Evolutionary conservation across 2,888 invertebrate species (phyloP), one percentile per base, ranked within the genome.

Genomic region (Automeris io): DNA sequence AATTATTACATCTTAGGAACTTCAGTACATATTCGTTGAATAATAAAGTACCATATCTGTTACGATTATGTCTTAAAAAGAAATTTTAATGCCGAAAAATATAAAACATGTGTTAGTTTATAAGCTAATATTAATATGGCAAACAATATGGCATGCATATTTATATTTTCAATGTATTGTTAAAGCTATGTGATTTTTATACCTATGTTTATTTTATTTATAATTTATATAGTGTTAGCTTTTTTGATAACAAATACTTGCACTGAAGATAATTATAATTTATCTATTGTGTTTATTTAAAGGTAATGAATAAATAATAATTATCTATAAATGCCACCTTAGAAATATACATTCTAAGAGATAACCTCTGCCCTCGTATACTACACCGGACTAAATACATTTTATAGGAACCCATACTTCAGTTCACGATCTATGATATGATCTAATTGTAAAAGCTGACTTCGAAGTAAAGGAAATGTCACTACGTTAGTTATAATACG

Each of bases 371-470:
- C 53, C 45, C 41, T 51, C 46, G 43, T 44, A 51, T 52, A 63
- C 48, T 57, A 58, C 54, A 51, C 60, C 68, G 59, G 58, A 67
- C 67, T 72, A 72, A 70, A 71, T 68, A 75, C 71, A 76, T 65
- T 68, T 61, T 71, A 82, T 83, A 83, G 83, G 83, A 83, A 85
- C 83, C 72, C 66, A 69, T 62, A 64, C 63, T 61, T 83, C 83
- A 85, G 83, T 85, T 70, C 81, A 70, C 68, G 79, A 82, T 80
- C 79, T 61, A 54, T 33, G n/a, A 55, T 42, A 45, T 50, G 61
- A 66, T 63, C 64, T 56, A 50, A 35, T 34, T 13, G 21, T 33
- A 26, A 7, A 11, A 26, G 32, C 18, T 23, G 21, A 39, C 18
- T 29, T 34, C 39, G 18, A n/a, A 13, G 9, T 6, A 19, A 33